These are phyloP conservation scores for Melipona beecheii DNA, from an alignment of 2,888 invertebrate genomes.

Conservation along the genomic window DNA sequence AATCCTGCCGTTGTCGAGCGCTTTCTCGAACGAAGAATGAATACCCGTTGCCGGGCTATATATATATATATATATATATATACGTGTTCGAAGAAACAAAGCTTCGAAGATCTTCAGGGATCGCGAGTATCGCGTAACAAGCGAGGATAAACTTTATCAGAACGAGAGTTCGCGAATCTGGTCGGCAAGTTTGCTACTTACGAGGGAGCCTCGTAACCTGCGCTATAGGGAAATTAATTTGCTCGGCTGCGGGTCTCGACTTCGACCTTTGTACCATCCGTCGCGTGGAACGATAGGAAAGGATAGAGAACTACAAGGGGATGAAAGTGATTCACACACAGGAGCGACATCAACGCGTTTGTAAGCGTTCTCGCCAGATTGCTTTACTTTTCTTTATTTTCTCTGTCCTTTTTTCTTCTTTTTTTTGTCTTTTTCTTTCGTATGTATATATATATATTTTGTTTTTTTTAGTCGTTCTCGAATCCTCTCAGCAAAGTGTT, in stretches of 20 bases:
- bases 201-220: constrained; percentile 12
- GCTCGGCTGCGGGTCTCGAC: background rate
- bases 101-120: background rate
- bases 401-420: background rate
- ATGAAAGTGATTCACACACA: constrained; percentile 24
- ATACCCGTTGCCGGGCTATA: too few species aligned
- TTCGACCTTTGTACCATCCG: constrained; percentile 3
- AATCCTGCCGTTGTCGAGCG: too few species aligned
- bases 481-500: constrained; percentile 42
- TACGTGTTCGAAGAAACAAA: too few species aligned
- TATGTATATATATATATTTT: background rate
- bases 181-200: constrained; percentile 32
- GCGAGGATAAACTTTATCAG: constrained; percentile 26
- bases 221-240: constrained; percentile 34
- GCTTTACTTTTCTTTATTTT: constrained; percentile 54
- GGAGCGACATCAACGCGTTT: constrained; percentile 30
- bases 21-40: too few species aligned
- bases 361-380: constrained; percentile 49
- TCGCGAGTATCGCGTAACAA: background rate
- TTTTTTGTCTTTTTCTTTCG: background rate
- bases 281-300: background rate
- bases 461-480: background rate
- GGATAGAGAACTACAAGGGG: background rate
- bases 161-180: constrained; percentile 7
- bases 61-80: too few species aligned